Evolutionary conservation across 2,797 vertebrate species (phyloP).

Genomic region (Arrhamphus sclerolepis): DNA sequence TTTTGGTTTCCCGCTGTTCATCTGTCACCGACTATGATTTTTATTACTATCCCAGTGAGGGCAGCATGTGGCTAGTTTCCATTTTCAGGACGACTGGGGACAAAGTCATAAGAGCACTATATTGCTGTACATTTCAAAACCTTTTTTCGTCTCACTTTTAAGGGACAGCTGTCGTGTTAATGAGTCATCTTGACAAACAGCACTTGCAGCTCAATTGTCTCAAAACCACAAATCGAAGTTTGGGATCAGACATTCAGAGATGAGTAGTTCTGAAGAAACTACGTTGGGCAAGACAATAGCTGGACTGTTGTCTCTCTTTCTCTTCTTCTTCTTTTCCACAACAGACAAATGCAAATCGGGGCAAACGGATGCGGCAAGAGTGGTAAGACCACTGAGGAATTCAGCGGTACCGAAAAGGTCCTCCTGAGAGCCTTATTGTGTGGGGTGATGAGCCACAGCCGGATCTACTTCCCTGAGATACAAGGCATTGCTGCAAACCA

Average conservation of each 20-base stretch:
- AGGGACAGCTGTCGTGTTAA: slow-evolving; percentile 16
- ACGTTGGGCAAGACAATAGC: slow-evolving; percentile 66
- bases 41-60: slow-evolving; percentile 22
- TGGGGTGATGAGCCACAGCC: slow-evolving; percentile 61
- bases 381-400: slow-evolving; percentile 61
- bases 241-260: slow-evolving; percentile 47
- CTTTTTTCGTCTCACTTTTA: slow-evolving; percentile 4
- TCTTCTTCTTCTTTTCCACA: slow-evolving; percentile 12
- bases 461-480: slow-evolving; percentile 65
- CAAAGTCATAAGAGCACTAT: too few relatives aligned
- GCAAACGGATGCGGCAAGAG: slow-evolving; percentile 62
- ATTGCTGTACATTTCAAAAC: too few relatives aligned
- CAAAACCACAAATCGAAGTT: slow-evolving; percentile 45
- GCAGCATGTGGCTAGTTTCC: slow-evolving; percentile 14
- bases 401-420: slow-evolving; percentile 45
- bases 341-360: slow-evolving; percentile 39
- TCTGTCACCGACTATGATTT: slow-evolving; percentile 20
- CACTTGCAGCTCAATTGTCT: slow-evolving; percentile 23
- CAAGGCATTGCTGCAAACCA: slow-evolving; percentile 32
- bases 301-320: slow-evolving; percentile 57
- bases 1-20: slow-evolving; percentile 37
- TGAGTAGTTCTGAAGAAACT: slow-evolving; percentile 35
- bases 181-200: slow-evolving; percentile 23
- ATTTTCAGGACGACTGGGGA: slow-evolving; percentile 2
- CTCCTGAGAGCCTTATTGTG: slow-evolving; percentile 71